These are phyloP conservation scores for Drosophila setosimentum DNA, from an alignment of 2,888 invertebrate species.

Conservation along the genomic window DNA sequence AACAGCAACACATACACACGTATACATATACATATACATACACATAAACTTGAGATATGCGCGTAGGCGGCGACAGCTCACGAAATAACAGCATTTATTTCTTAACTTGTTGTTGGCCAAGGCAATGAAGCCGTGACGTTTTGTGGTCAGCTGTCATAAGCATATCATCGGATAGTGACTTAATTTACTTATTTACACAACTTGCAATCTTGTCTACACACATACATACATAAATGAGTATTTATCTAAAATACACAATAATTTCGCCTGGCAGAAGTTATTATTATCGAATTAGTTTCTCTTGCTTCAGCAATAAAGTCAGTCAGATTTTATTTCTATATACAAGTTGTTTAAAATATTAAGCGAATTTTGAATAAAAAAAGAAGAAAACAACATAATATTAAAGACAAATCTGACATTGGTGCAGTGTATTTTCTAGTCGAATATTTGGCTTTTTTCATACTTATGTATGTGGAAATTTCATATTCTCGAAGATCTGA, in stretches of 20 bases:
- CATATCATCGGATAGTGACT: conserved; percentile 35
- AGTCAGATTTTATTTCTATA: not conserved
- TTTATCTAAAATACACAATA: not conserved
- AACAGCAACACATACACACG: conserved; percentile 14
- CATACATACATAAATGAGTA: not conserved
- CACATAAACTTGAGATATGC: conserved; percentile 6
- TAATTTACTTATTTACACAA: conserved; percentile 24
- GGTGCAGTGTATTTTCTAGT: not conserved
- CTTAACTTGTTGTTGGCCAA: conserved; percentile 54
- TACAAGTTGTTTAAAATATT: not conserved
- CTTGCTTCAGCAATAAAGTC: not conserved
- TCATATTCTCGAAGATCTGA: not conserved
- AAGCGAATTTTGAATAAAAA: not conserved
- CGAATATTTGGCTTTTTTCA: not conserved
- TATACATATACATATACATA: not conserved
- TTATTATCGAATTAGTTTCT: not conserved
- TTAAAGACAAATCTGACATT: not conserved
- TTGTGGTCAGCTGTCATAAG: conserved; percentile 30
- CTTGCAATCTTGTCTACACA: not conserved
- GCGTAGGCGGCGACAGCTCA: conserved; percentile 54
- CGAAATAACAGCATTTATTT: conserved; percentile 43
- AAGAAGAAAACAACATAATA: not conserved
- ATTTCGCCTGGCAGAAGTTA: not conserved
- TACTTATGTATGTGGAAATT: not conserved
- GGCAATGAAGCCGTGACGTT: conserved; percentile 43